Evolutionary conservation across 2,888 invertebrate species (phyloP).

Genomic region (Yponomeuta cagnagella): DNA sequence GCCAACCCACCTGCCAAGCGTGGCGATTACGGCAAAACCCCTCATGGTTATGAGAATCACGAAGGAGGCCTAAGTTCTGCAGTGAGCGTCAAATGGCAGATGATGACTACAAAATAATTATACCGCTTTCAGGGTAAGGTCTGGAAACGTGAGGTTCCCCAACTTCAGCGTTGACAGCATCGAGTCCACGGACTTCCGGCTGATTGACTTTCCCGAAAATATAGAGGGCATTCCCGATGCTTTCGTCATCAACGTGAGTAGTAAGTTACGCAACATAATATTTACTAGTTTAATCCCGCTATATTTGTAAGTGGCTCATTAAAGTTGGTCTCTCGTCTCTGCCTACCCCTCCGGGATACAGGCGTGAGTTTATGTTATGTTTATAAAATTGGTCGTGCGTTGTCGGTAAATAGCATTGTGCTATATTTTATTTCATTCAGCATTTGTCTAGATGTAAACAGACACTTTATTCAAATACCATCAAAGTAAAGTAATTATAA

Average conservation of each 20-base stretch:
- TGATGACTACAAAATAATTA: too few species aligned
- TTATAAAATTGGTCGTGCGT: not conserved
- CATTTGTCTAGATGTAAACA: too few species aligned
- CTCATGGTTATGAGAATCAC: too few species aligned
- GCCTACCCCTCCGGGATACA: too few species aligned
- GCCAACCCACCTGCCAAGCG: too few species aligned
- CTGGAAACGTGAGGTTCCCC: constrained; percentile 69
- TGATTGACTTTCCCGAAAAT: constrained; percentile 63
- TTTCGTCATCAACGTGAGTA: constrained; percentile 63
- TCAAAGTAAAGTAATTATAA: too few species aligned
- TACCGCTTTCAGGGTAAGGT: constrained; percentile 59
- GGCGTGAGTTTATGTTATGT: too few species aligned
- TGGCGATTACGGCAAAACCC: too few species aligned
- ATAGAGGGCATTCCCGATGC: constrained; percentile 53
- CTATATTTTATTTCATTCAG: too few species aligned
- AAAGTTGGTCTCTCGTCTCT: not conserved
- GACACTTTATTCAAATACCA: not conserved
- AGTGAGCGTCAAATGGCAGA: too few species aligned
- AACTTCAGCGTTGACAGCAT: constrained; percentile 54
- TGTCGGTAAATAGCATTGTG: not conserved
- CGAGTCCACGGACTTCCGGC: constrained; percentile 58
- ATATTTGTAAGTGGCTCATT: constrained; percentile 4
- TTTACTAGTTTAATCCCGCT: not conserved
- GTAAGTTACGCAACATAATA: constrained; percentile 44
- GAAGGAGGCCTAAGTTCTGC: too few species aligned